Evolutionary conservation across 2,888 invertebrate species (phyloP), one percentile per base, ranked within the genome.

Genomic region (Idaea straminata): DNA sequence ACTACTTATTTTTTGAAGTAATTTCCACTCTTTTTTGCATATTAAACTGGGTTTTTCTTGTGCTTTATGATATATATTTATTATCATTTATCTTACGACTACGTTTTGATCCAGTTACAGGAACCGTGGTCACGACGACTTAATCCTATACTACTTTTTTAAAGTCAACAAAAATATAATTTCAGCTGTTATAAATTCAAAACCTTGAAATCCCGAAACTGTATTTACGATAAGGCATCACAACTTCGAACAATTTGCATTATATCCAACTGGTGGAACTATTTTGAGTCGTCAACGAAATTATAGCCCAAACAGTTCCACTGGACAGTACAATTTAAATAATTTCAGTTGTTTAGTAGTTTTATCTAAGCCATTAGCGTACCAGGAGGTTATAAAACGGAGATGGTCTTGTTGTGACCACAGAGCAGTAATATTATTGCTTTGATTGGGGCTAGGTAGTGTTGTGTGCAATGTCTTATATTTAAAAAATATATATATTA

Each of bases 291-390:
- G 64, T 63, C 66, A 69, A 67, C 69, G 58, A 34, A 47, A 66
- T 66, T 67, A 67, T 61, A 67, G 66, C 67, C n/a, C 67, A 62
- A 64, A 64, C 62, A 60, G 67, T 58, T 61, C 62, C 35, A 62
- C 62, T 59, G 67, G 47, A 47, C 59, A 64, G 63, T 57, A 62
- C 64, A 65, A 66, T 69, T 35, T 61, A 60, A 61, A 66, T 71
- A 70, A 71, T 69, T 69, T 63, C 59, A 64, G 67, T 70, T 70
- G 59, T 63, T 58, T 60, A 61, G 64, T 63, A 61, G 61, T 69
- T 68, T 68, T 68, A 62, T 63, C n/a, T 35, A 35, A 57, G 25
- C 47, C 38, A 61, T 59, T 47, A 47, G 47, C 47, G 47, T 47
- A 7, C 47, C 47, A 47, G 47, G 47, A 47, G 7, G 47, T 47